Evolutionary conservation across 2,888 invertebrate genomes (phyloP).

Genomic region (Pinctada fucata): DNA sequence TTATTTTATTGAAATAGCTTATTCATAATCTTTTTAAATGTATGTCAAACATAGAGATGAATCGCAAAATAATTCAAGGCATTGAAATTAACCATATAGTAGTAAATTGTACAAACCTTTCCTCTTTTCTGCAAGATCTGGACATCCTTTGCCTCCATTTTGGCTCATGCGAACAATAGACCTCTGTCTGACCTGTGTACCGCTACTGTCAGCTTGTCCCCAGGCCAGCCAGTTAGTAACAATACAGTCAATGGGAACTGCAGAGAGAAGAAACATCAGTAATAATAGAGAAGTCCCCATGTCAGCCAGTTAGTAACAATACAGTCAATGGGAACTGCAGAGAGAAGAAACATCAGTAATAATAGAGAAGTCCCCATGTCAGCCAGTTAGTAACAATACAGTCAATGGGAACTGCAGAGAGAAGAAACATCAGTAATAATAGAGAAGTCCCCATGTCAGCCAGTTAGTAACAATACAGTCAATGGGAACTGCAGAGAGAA

Average conservation of each 20-base stretch:
- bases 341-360: neutral
- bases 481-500: slow-evolving; percentile 8
- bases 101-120: neutral
- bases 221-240: slow-evolving; percentile 18
- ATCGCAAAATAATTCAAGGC: too few species aligned
- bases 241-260: slow-evolving; percentile 16
- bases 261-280: neutral
- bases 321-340: slow-evolving; percentile 18
- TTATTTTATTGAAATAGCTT: too few species aligned
- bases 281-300: neutral
- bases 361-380: slow-evolving; percentile 13
- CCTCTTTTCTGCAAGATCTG: slow-evolving; percentile 3
- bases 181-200: slow-evolving; percentile 13
- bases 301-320: slow-evolving; percentile 10
- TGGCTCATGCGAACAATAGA: neutral
- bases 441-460: slow-evolving; percentile 9
- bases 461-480: slow-evolving; percentile 19
- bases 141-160: slow-evolving; percentile 17
- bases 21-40: too few species aligned
- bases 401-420: slow-evolving; percentile 10
- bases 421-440: neutral
- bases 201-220: slow-evolving; percentile 11
- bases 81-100: neutral
- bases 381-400: slow-evolving; percentile 19
- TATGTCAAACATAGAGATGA: too few species aligned